Percentiles rank a stretch among this genome's conserved stretches.
Conservation (phyloP, 2,797 vertebrate genomes). For the Hyperoplus immaculatus region DNA sequence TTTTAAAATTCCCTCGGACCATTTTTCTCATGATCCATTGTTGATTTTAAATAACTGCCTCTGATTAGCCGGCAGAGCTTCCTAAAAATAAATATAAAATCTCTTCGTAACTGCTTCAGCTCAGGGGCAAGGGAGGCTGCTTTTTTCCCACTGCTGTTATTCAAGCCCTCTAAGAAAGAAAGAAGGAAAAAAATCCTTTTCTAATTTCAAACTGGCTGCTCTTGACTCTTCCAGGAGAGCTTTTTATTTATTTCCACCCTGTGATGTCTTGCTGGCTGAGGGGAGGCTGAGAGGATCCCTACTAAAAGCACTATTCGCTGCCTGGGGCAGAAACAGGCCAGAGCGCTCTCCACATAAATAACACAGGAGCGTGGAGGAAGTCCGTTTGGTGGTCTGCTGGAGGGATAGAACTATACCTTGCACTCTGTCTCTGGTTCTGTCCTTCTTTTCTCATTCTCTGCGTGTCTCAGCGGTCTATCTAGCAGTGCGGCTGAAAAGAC, state of each 20-base stretch:
- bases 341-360: constrained; percentile 81
- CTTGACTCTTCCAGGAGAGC: constrained; percentile 64
- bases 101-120: constrained; percentile 51
- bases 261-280: constrained; percentile 76
- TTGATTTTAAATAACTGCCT: constrained; percentile 76
- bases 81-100: constrained; percentile 75
- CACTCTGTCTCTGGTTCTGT: constrained; percentile 62
- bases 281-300: constrained; percentile 71
- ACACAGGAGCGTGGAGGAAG: constrained; percentile 77
- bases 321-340: constrained; percentile 77
- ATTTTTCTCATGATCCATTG: constrained; percentile 77
- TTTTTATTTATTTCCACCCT: constrained; percentile 78
- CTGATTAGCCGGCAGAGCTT: constrained; percentile 68
- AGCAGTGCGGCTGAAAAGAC: constrained; percentile 69
- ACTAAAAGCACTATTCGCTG: constrained; percentile 70
- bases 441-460: constrained; percentile 59
- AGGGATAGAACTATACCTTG: constrained; percentile 73
- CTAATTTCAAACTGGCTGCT: constrained; percentile 68
- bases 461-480: constrained; percentile 69
- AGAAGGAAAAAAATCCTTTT: constrained; percentile 46
- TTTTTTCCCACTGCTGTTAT: constrained; percentile 51
- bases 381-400: constrained; percentile 82
- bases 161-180: constrained; percentile 49
- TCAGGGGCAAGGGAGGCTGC: constrained; percentile 35
- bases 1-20: constrained; percentile 53